Base-by-base conservation (phyloP, 1,140 invertebrate species). In the Drosophila kohkoa region DNA sequence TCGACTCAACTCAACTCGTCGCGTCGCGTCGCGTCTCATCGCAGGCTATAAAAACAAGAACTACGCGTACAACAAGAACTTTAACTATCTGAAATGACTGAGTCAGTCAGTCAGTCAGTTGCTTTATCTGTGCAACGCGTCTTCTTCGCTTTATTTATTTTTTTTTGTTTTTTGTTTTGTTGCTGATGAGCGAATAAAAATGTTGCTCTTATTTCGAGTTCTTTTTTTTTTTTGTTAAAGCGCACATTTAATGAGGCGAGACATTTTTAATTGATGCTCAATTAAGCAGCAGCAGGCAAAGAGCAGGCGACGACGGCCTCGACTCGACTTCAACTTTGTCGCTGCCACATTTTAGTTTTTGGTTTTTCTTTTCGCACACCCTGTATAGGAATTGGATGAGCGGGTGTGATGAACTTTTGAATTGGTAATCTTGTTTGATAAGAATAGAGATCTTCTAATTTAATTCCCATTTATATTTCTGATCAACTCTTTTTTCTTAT, bases 181-280 rank as follows among this genome's bases (percentile, higher is more conserved):
- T 59, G 35, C 45, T 67, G 54, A 58, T 76, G 51, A 52, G 51
- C 30, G 30, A 41, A 57, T 41, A 57, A 57, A 57, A 55, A 16
- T 48, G 41, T 25, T 46, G 3, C 7, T 54, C 15, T 60, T 58
- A 25, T 48, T 52, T 66, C 38, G 20, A 6, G 28, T 63, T 60
- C 48, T 46, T 65, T 59, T 69, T 73, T 68, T 65, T 70, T 79
- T 69, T 73, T 68, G 69, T 70, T 79, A 49, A 77, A 71, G 66
- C 69, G 74, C 62, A 73, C 66, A 77, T 77, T 87, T 80, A 87
- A 87, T 87, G 82, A 88, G 82, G 69, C 82, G 82, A 69, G 83
- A 87, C 82, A 87, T 71, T 87, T 88, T 87, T 87, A 87, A 87
- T 87, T 87, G 82, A 87, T 77, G 83, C 83, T 87, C 83, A 87